phyloP scores from a whole-genome alignment of 2,113 vertebrate genomes.

The Amblyopsis rosae region DNA sequence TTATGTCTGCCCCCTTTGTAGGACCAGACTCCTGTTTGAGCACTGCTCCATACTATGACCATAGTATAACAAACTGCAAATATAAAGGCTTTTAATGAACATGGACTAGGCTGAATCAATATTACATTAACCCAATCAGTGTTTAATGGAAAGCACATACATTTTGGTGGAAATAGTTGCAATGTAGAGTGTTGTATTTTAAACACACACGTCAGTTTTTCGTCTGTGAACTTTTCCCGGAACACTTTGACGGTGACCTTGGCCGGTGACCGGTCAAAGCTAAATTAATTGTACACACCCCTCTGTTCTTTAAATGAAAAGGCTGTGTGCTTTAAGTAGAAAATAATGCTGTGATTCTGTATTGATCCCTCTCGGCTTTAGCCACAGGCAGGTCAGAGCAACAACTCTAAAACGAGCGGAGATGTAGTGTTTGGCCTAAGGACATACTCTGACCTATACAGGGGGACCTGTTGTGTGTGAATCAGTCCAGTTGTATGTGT shows the following conservation, averaged over 20 bases:
- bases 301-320: constrained; percentile 4
- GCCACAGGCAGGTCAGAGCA: constrained; percentile 23
- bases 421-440: constrained; percentile 12
- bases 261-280: constrained; percentile 20
- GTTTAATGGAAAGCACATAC: too few relatives aligned
- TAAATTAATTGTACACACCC: constrained; percentile 27
- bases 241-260: not conserved
- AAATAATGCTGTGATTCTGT: not conserved
- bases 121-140: too few relatives aligned
- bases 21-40: too few relatives aligned
- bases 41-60: too few relatives aligned
- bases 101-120: too few relatives aligned
- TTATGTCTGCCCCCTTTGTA: too few relatives aligned
- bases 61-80: too few relatives aligned
- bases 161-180: too few relatives aligned
- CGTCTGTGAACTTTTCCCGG: constrained; percentile 11
- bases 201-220: not conserved
- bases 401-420: constrained; percentile 3
- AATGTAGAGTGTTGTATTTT: too few relatives aligned
- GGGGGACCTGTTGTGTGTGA: too few relatives aligned
- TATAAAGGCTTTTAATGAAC: too few relatives aligned
- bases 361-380: not conserved
- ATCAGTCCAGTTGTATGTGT: too few relatives aligned
- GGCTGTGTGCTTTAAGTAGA: constrained; percentile 23
- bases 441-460: not conserved